Evolutionary conservation across 2,888 invertebrate genomes (phyloP).

Genomic region (Agrochola lota): DNA sequence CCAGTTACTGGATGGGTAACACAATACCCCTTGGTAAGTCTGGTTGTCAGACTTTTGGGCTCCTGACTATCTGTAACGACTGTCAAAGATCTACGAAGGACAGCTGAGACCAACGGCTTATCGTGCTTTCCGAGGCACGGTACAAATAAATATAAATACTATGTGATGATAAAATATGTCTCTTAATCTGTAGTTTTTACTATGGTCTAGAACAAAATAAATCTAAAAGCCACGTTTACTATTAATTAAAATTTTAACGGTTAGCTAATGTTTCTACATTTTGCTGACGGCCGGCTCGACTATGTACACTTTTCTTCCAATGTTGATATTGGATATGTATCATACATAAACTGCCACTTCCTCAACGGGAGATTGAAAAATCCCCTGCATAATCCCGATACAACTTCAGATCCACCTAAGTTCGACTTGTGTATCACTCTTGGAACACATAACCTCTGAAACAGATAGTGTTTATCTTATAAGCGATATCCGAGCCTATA

Average conservation of each 20-base stretch:
- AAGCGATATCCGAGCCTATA: conserved; percentile 20
- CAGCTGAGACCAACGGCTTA: background rate
- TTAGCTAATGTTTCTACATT: background rate
- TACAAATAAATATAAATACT: background rate
- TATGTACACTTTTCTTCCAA: background rate
- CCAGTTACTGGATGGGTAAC: background rate
- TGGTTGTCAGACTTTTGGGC: background rate
- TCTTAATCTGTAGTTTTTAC: background rate
- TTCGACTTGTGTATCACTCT: conserved; percentile 5
- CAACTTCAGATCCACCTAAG: conserved; percentile 17
- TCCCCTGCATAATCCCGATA: background rate
- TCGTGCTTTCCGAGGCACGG: background rate
- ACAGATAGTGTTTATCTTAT: conserved; percentile 35
- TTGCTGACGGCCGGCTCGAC: background rate
- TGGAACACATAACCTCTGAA: conserved; percentile 3
- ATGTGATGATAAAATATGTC: background rate
- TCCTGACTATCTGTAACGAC: background rate
- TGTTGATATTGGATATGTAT: background rate
- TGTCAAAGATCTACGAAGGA: background rate
- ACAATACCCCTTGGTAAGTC: too few relatives aligned
- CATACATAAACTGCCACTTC: background rate
- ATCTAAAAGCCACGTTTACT: accelerated
- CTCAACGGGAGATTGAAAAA: background rate
- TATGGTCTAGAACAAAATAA: background rate
- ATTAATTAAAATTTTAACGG: background rate